phyloP scores from a whole-genome alignment of 2,888 invertebrate species.

The Scrobipalpa costella region DNA sequence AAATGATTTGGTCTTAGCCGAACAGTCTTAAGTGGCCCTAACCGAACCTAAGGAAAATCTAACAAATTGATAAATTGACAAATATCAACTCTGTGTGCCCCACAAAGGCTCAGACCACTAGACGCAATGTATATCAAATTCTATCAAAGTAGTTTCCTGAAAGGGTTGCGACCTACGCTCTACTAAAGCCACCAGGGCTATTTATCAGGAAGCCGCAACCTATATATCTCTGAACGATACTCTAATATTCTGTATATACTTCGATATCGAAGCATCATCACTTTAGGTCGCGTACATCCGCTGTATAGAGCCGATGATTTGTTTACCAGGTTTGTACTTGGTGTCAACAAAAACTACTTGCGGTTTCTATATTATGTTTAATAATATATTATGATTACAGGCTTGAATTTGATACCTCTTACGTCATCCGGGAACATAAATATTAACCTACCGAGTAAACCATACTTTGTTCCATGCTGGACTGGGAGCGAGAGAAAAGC shows the following conservation, averaged over 20 bases:
- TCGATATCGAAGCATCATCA: constrained; percentile 34
- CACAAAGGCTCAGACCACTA: not conserved
- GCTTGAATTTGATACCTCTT: no score
- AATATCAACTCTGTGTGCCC: no score
- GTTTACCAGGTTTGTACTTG: not conserved
- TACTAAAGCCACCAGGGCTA: constrained; percentile 34
- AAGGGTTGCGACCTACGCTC: constrained; percentile 14
- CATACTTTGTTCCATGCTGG: no score
- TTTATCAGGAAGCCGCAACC: constrained; percentile 45
- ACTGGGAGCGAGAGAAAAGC: no score
- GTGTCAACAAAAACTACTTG: not conserved
- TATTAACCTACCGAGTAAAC: no score
- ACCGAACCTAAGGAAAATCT: no score
- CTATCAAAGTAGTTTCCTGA: not conserved
- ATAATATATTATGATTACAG: no score
- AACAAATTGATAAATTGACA: no score
- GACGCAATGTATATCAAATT: not conserved
- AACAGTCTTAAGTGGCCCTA: no score
- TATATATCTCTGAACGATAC: constrained; percentile 46
- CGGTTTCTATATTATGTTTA: no score
- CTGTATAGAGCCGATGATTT: constrained; percentile 24
- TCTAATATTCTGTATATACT: constrained; percentile 36
- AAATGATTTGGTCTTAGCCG: no score
- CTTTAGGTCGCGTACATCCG: constrained; percentile 30
- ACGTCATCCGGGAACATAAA: no score